Percentiles rank a stretch among this genome's conserved stretches.
phyloP scores from a whole-genome alignment of 2,797 vertebrate species.

The Pempheris klunzingeri region DNA sequence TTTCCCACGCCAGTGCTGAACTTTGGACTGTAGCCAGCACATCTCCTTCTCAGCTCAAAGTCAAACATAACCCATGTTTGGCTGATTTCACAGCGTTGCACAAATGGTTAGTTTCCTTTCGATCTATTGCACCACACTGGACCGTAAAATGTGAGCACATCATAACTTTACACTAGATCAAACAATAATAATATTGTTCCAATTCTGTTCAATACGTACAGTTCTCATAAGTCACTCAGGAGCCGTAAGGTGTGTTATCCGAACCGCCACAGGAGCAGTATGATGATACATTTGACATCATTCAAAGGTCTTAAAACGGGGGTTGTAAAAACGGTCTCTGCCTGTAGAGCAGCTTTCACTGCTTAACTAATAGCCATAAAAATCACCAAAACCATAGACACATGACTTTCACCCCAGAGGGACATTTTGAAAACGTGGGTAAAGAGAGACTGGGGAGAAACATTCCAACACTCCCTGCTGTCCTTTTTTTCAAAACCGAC shows the following conservation, averaged over 20 bases:
- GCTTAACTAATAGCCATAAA: not conserved
- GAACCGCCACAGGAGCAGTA: not conserved
- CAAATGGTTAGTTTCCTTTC: not conserved
- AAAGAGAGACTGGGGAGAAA: too few species aligned
- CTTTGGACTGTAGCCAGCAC: constrained; percentile 66
- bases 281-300: not conserved
- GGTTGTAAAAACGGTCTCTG: not conserved
- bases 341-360: not conserved
- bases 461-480: too few species aligned
- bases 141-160: not conserved
- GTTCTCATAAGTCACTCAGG: not conserved
- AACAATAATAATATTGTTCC: not conserved
- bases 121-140: too few species aligned
- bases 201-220: not conserved
- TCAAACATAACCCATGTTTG: constrained; percentile 47
- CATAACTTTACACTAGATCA: not conserved
- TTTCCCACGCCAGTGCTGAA: constrained; percentile 83
- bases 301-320: not conserved
- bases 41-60: constrained; percentile 57
- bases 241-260: not conserved
- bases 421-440: too few species aligned
- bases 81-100: not conserved
- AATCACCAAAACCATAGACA: not conserved
- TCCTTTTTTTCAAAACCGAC: not conserved
- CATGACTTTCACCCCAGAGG: too few species aligned